Evolutionary conservation across 37 sponge, comb jelly and placozoan species (phyloP), one percentile per base, ranked within the genome.

Genomic region (Ephydatia muelleri): DNA sequence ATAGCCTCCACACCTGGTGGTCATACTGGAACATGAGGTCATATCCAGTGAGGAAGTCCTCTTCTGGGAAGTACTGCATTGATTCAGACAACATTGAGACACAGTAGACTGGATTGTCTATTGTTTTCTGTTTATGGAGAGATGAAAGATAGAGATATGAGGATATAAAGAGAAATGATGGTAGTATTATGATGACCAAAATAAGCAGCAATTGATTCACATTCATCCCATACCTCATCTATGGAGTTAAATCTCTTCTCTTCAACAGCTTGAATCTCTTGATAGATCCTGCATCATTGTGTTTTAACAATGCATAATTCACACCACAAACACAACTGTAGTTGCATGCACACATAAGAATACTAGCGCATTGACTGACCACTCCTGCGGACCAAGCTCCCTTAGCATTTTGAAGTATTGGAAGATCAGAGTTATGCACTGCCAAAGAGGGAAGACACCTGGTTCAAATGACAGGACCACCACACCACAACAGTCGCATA

Each of bases 1-100:
- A 43, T 43, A 29, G 64, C 3, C 29, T 38, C 25, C 88, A 49
- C 43, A 91, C 91, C 48, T 87, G 38, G 26, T 87, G 88, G 27
- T 94, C 71, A 43, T 84, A 94, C 30, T 94, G 88, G 48, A 84
- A 81, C 68, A 89, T 34, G 8, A 94, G 85, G 64, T 35, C 11
- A 4, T 87, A 79, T 8, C 88, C 91, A 43, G 88, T 94, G 57
- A 94, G 85, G 77, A 85, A 90, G 39, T 94, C 83, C 39, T 87
- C 79, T 37, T 31, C 40, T 68, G 91, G 79, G 84, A 81, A 94
- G 26, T 88, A 27, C 94, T 43, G 43, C 43, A 43, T 43, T 9
- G 43, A 43, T 6, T 43, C 43, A 43, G 3, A 69, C 67, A 94
- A 16, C n/a, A 68, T 57, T 30, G 83, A 80, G 19, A 77, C 91